Conservation (phyloP, 2,113 vertebrate species). For the Corythoichthys intestinalis region DNA sequence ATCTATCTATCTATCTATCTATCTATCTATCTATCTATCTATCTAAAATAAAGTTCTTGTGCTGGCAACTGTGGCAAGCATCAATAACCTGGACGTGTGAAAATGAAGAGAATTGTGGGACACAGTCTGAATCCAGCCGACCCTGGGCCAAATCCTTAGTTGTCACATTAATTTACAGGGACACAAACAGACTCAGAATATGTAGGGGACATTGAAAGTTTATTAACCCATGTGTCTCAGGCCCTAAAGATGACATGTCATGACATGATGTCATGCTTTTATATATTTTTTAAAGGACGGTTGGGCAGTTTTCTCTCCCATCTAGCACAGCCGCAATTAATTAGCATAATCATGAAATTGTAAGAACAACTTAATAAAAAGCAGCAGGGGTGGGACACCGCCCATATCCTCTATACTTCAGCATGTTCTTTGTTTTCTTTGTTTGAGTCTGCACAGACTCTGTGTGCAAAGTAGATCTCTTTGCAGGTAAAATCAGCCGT, state of each 20-base stretch:
- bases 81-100: neutral
- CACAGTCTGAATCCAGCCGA: neutral
- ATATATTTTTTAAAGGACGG: neutral
- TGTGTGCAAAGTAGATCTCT: neutral
- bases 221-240: neutral
- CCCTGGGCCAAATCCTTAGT: neutral
- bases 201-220: neutral
- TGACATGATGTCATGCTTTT: neutral
- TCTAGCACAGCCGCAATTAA: neutral
- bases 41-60: neutral
- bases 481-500: neutral
- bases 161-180: neutral
- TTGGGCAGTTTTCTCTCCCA: neutral
- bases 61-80: neutral
- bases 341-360: neutral
- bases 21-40: no score
- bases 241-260: neutral
- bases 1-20: no score
- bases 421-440: constrained; percentile 1
- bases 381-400: neutral
- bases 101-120: neutral
- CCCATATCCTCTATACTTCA: neutral
- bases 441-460: neutral
- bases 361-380: neutral
- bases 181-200: neutral